Evolutionary conservation across 2,113 vertebrate genomes (phyloP), one percentile per base, ranked within the genome.

Genomic region (Catharus fuscescens): DNA sequence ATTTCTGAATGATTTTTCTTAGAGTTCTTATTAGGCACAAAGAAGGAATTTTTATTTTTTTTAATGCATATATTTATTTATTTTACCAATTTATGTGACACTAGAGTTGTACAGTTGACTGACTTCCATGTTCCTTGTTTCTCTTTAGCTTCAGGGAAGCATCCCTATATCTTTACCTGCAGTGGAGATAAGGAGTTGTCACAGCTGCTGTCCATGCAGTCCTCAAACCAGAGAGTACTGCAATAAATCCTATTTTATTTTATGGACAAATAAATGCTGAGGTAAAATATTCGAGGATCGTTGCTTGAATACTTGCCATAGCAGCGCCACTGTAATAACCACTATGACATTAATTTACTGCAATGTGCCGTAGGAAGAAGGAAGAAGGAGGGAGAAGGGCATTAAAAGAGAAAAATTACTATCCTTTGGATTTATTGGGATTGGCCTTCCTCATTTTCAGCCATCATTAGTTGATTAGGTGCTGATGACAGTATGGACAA

Each of bases 261-360:
- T 98, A 98, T 98, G 97, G 98, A 98, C 98, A 98, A 98, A 98
- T 98, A 98, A 98, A 98, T 98, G 98, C 98, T 98, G 98, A 98
- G 97, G 97, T 98, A 98, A 98, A 98, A 98, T 98, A 98, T 98
- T 98, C 97, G 80, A 95, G 97, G 96, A 97, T 96, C 96, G 87
- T 95, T 86, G 94, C 96, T 97, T 97, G 98, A 98, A 98, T 97
- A 98, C 98, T 98, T 97, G 97, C 98, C 97, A 96, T 96, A 96
- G 98, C 95, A 95, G 97, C 60, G 93, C 97, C 93, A 96, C 98
- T 97, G 97, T 98, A 98, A 98, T 98, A 98, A 98, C 98, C 96
- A 67, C 80, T 11, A 88, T 97, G 98, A 98, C 98, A 97, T 98
- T 98, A 98, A 98, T 98, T 98, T 98, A 98, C 98, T 97, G 98